Evolutionary conservation across 2,113 vertebrate species (phyloP).

Genomic region (Pelmatolapia mariae): DNA sequence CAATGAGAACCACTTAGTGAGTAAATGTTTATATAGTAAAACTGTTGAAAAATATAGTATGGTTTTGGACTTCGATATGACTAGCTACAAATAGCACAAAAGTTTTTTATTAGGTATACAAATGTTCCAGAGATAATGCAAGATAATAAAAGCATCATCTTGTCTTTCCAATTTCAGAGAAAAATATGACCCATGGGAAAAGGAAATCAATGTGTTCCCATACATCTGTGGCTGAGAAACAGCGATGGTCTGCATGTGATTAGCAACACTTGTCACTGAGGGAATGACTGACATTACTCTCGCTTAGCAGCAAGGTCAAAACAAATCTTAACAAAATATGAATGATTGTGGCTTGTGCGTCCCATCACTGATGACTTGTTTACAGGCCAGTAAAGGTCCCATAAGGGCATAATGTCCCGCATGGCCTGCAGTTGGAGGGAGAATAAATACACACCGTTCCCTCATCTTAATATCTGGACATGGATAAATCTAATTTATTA

Average conservation of each 20-base stretch:
- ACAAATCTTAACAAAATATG: slow-evolving; percentile 1
- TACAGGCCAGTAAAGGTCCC: not conserved
- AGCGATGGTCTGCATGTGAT: not conserved
- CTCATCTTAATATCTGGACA: not conserved
- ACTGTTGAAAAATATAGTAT: not conserved
- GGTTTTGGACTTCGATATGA: not conserved
- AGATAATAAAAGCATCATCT: slow-evolving; percentile 2
- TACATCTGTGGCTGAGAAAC: not conserved
- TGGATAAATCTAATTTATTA: not conserved
- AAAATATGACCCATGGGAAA: slow-evolving; percentile 13
- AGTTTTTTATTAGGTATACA: not conserved
- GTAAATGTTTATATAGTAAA: not conserved
- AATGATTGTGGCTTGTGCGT: not conserved
- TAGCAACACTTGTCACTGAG: slow-evolving; percentile 1
- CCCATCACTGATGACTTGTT: not conserved
- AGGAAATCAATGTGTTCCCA: slow-evolving; percentile 24
- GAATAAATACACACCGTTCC: not conserved
- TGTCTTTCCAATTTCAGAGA: not conserved
- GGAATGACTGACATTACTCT: slow-evolving; percentile 31
- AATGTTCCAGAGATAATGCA: not conserved
- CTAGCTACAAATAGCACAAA: not conserved
- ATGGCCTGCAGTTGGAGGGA: not conserved
- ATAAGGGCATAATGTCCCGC: not conserved
- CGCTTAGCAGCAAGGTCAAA: slow-evolving; percentile 24
- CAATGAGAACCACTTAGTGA: not conserved